Base-by-base conservation (phyloP, 2,797 vertebrate genomes). In the Oreochromis mossambicus region DNA sequence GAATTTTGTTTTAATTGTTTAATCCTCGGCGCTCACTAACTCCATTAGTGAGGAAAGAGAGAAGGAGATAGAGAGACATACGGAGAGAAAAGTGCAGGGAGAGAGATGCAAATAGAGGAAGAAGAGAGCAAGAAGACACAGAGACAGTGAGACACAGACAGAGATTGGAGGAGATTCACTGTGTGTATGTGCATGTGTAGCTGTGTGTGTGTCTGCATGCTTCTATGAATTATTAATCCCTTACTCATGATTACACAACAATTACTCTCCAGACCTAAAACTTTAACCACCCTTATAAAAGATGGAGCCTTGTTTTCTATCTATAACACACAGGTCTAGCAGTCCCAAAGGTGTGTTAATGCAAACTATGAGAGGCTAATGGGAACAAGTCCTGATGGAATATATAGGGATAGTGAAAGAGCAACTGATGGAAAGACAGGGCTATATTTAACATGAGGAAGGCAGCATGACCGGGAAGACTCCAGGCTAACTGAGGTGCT, bases 1-100 rank as follows among this genome's bases (percentile, higher is more conserved):
- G 88, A 93, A 92, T 94, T 92, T 94, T 76, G 80, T 89, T 95
- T 94, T 94, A 93, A 94, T 94, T 94, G 92, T 94, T 93, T 94
- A 81, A 91, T 93, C 91, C 90, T 89, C 61, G n/a, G 87, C 58
- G 87, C 91, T 93, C 91, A 81, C 87, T 89, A 91, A 94, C 93
- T 92, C 87, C 87, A 94, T 94, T 93, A 95, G 91, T 61, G 79
- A 87, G 84, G 87, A 89, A 85, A 89, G 52, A 26, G 58, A 73
- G 70, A 48, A 8, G 73, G 78, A 43, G 68, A 50, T 3, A 70
- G 83, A 86, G 52, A 86, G 78, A 82, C 76, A 78, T 63, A 84
- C 66, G 50, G 63, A 84, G 77, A 76, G 46, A 66, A 46, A 81
- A 79, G 79, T 63, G 68, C 43, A 61, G 75, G 50, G 56, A 77